phyloP scores from a whole-genome alignment of 2,888 invertebrate species.

The Diogma glabrata region DNA sequence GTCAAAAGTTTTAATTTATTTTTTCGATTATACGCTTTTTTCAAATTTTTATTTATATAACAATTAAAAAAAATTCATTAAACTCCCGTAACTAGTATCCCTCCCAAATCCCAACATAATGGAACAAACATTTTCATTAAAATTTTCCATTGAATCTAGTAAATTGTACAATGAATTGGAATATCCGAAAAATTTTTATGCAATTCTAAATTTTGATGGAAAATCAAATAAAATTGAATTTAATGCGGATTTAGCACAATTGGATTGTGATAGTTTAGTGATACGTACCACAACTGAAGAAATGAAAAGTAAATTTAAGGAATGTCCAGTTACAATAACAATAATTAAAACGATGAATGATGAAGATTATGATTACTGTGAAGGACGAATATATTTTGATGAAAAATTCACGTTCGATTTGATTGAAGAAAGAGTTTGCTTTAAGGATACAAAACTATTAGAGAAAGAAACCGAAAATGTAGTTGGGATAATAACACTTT shows the following conservation, averaged over 20 bases:
- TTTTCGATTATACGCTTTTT: too few relatives aligned
- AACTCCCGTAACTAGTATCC: too few relatives aligned
- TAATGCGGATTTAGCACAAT: neutral
- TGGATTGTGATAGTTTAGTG: slow-evolving; percentile 1
- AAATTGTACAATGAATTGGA: too few relatives aligned
- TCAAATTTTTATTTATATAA: too few relatives aligned
- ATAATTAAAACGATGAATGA: neutral
- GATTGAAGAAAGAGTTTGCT: neutral
- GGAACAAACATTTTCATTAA: too few relatives aligned
- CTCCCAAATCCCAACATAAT: too few relatives aligned
- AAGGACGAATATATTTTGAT: neutral
- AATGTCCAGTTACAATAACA: neutral
- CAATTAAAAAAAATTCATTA: too few relatives aligned
- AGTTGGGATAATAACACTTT: neutral
- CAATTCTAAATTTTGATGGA: neutral
- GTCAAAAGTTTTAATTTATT: too few relatives aligned
- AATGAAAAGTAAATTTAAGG: neutral
- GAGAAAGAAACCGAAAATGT: neutral
- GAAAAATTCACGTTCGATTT: too few relatives aligned
- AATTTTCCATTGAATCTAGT: too few relatives aligned
- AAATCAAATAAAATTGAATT: slow-evolving; percentile 4
- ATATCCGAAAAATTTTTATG: slow-evolving; percentile 4
- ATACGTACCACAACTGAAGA: neutral
- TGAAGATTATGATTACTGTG: slow-evolving; percentile 3
- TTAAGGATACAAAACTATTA: neutral